Evolutionary conservation across 2,888 invertebrate species (phyloP).

Genomic region (Eucriotettix oculatus): DNA sequence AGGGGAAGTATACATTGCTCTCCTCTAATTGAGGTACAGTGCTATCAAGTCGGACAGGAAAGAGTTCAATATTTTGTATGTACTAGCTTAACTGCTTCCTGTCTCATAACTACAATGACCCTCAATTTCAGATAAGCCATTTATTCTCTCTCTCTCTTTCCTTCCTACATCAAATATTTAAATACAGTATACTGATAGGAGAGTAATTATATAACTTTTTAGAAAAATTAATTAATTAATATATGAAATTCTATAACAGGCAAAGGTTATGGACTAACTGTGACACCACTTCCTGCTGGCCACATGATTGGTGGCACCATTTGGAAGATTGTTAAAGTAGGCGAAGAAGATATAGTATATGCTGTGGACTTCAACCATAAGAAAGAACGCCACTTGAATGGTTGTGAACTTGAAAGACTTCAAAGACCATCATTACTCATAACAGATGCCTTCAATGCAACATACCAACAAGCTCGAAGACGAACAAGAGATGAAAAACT

Average conservation of each 20-base stretch:
- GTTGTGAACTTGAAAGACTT: slow-evolving; percentile 80
- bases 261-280: slow-evolving; percentile 88
- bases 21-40: no score
- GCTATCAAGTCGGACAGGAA: no score
- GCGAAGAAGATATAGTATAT: slow-evolving; percentile 96
- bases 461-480: slow-evolving; percentile 79
- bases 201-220: no score
- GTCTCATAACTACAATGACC: no score
- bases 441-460: slow-evolving; percentile 90
- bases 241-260: slow-evolving; percentile 30
- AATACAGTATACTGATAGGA: no score
- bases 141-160: no score
- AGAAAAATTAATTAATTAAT: no score
- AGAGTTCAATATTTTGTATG: no score
- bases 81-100: no score
- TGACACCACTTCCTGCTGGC: slow-evolving; percentile 89
- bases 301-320: slow-evolving; percentile 98
- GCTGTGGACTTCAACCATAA: slow-evolving; percentile 98
- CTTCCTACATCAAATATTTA: no score
- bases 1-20: no score
- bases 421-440: slow-evolving; percentile 86
- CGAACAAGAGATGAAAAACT: slow-evolving; percentile 87
- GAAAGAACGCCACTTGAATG: slow-evolving; percentile 92
- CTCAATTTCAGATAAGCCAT: no score
- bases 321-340: slow-evolving; percentile 96